These are phyloP conservation scores for Rhinoptilus africanus DNA, from an alignment of 2,113 vertebrate genomes.

Conservation along the genomic window DNA sequence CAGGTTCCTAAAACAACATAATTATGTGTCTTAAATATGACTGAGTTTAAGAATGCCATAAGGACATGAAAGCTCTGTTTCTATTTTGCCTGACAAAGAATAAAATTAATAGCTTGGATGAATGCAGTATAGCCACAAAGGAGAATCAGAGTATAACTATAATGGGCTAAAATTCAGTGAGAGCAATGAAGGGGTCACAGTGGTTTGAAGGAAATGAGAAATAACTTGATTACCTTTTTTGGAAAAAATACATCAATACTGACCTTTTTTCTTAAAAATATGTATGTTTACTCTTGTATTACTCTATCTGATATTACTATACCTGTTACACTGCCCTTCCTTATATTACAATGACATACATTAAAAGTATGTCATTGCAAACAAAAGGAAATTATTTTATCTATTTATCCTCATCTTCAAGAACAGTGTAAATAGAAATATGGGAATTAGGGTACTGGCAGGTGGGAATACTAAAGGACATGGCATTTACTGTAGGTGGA, in stretches of 20 bases:
- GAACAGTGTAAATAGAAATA: neutral
- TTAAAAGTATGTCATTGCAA: neutral
- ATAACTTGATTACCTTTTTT: neutral
- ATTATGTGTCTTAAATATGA: constrained; percentile 26
- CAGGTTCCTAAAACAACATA: constrained; percentile 5
- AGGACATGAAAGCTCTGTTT: neutral
- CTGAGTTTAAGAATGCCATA: neutral
- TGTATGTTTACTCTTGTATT: neutral
- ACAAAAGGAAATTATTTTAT: neutral
- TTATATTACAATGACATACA: neutral
- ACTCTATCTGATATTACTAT: neutral
- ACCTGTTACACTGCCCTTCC: neutral
- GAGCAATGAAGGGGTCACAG: neutral
- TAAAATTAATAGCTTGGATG: constrained; percentile 7
- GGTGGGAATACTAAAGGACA: neutral
- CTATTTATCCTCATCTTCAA: neutral
- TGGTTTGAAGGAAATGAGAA: neutral
- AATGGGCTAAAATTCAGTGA: neutral
- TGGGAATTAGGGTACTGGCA: neutral
- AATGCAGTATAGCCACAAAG: neutral
- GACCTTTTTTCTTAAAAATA: neutral
- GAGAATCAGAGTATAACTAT: neutral
- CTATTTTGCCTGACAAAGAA: neutral
- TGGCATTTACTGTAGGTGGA: rapidly evolving
- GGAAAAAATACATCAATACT: neutral